Percentiles rank a stretch among this genome's conserved stretches.
Evolutionary conservation across 2,888 invertebrate species (phyloP).

Genomic region (Ceriagrion tenellum): DNA sequence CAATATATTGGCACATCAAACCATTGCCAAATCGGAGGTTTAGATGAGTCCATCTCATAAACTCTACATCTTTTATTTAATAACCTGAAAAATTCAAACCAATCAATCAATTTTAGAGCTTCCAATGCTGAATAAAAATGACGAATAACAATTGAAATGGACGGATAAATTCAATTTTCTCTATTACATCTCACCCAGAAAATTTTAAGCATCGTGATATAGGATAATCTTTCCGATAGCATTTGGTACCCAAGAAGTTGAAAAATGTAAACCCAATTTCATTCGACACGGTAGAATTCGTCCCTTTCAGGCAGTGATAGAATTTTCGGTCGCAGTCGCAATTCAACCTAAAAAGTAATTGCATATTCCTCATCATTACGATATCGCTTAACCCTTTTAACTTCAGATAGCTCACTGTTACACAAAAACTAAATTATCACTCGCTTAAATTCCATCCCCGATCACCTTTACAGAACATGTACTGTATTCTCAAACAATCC

Average conservation of each 20-base stretch:
- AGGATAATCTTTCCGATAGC: conserved; percentile 82
- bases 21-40: conserved; percentile 79
- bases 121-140: too few relatives aligned
- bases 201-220: conserved; percentile 79
- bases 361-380: neutral
- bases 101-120: too few relatives aligned
- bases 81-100: neutral
- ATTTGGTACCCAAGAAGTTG: conserved; percentile 83
- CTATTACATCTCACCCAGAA: conserved; percentile 82
- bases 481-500: too few relatives aligned
- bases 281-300: conserved; percentile 75
- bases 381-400: too few relatives aligned
- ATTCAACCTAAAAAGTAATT: conserved; percentile 74
- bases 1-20: conserved; percentile 82
- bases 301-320: conserved; percentile 76
- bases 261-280: conserved; percentile 81
- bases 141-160: too few relatives aligned
- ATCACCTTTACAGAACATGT: too few relatives aligned
- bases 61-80: conserved; percentile 78
- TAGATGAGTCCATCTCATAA: conserved; percentile 77
- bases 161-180: too few relatives aligned
- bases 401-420: too few relatives aligned
- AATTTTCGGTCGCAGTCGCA: conserved; percentile 78
- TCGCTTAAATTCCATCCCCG: too few relatives aligned
- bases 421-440: too few relatives aligned